Percentiles rank a stretch among this genome's conserved stretches.
Evolutionary conservation across 2,797 vertebrate genomes (phyloP).

Genomic region (Harpagifer antarcticus): DNA sequence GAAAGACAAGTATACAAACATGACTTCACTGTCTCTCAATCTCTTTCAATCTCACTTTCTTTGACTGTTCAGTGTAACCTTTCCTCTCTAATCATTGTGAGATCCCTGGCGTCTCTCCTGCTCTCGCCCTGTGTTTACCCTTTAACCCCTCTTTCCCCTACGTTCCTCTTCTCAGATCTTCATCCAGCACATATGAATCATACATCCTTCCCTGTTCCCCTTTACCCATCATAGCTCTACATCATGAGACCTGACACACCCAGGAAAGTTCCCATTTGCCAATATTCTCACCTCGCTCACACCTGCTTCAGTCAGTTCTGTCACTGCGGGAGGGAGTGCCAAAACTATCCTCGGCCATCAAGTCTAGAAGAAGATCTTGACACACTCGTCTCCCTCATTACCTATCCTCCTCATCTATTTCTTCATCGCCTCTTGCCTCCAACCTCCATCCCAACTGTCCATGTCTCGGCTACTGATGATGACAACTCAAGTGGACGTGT

Average conservation of each 20-base stretch:
- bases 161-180: constrained; percentile 18
- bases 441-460: constrained; percentile 65
- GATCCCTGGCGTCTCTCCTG: not conserved
- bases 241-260: constrained; percentile 43
- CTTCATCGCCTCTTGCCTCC: constrained; percentile 40
- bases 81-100: constrained; percentile 45
- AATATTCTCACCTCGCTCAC: constrained; percentile 48
- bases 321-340: constrained; percentile 47
- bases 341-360: constrained; percentile 50
- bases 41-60: constrained; percentile 8
- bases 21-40: constrained; percentile 40
- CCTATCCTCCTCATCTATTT: constrained; percentile 49
- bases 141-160: constrained; percentile 3
- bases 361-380: constrained; percentile 49
- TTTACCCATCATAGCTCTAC: constrained; percentile 43
- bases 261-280: constrained; percentile 56
- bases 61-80: constrained; percentile 33
- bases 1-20: constrained; percentile 66
- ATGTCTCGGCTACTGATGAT: constrained; percentile 66
- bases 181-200: constrained; percentile 14
- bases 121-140: constrained; percentile 36
- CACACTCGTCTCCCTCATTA: constrained; percentile 68
- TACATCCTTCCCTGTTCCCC: constrained; percentile 16
- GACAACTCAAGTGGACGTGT: constrained; percentile 78
- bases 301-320: constrained; percentile 40